Percentiles rank a stretch among this genome's conserved stretches.
Conservation (phyloP, 2,888 invertebrate species). For the Epicampocera succincta region DNA sequence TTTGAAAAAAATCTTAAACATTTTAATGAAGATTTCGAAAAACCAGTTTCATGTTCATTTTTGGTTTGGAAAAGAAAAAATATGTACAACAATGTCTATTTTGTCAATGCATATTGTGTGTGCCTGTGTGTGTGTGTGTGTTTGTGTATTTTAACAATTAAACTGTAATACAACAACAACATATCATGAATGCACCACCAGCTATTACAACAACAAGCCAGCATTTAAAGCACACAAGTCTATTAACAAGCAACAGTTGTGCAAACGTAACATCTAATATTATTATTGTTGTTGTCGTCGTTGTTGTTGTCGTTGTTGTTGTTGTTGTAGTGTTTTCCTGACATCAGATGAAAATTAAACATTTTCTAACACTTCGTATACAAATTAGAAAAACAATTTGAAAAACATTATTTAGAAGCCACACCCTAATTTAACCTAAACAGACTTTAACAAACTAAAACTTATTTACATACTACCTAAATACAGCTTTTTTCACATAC, state of each 20-base stretch:
- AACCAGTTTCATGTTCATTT: slow-evolving; percentile 50
- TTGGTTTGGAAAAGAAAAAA: neutral
- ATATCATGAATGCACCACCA: neutral
- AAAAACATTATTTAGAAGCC: slow-evolving; percentile 44
- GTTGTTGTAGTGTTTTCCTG: no score
- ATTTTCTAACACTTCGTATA: slow-evolving; percentile 55
- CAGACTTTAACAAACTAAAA: slow-evolving; percentile 13
- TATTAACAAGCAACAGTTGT: slow-evolving; percentile 66
- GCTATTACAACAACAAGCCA: slow-evolving; percentile 33
- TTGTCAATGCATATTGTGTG: slow-evolving; percentile 24
- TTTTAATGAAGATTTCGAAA: neutral
- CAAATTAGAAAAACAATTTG: slow-evolving; percentile 32
- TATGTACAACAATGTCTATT: no score
- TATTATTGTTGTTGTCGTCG: no score
- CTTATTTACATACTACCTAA: neutral
- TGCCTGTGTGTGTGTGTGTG: no score
- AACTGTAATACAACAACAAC: slow-evolving; percentile 19
- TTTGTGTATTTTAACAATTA: slow-evolving; percentile 1
- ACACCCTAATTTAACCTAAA: slow-evolving; percentile 58
- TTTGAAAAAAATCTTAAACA: neutral
- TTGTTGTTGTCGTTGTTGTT: no score
- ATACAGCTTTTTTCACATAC: slow-evolving; percentile 49
- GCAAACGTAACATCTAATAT: slow-evolving; percentile 38
- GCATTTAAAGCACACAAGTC: slow-evolving; percentile 34
- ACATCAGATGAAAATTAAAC: slow-evolving; percentile 43